Base-by-base conservation (phyloP, 2,113 vertebrate genomes). In the Sardina pilchardus region DNA sequence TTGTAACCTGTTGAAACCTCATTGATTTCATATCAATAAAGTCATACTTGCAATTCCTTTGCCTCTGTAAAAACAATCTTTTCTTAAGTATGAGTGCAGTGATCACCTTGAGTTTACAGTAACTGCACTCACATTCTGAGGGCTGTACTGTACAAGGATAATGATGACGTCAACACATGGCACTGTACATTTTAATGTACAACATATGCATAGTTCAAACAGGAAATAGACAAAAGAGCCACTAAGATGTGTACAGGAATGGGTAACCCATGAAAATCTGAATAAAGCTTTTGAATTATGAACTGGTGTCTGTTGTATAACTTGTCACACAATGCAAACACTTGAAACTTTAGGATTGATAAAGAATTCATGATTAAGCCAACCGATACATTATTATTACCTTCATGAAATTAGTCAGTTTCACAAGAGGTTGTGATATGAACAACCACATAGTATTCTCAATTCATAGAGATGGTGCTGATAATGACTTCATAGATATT, bases 21-120 rank as follows among this genome's bases (percentile, higher is more conserved):
- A 84, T 83, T 42, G 85, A 63, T 85, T 88, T 67, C 81, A 83
- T 82, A 84, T 78, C 63, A 89, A 90, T 91, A 88, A 90, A 90
- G 71, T 59, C 47, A 67, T 84, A 17, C 84, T 85, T 86, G 83
- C 81, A 78, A 86, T 53, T 78, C 30, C 24, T 6, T n/a, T 26
- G 6, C 56, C 24, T 26, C 56, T 63, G 56, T 26, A 63, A 21
- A 63, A 21, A 47, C 4, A 63, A 9, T 63, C 24, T 63, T 6
- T 63, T 63, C 56, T 24, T 9, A 26, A 63, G 56, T 63, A 12
- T 71, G 63, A 34, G 26, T 71, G 63, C 63, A 34, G 30, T 4
- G 1, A 30, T 26, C n/a, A 30, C 8, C 8, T 30, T 71, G 63
- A 26, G 59, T 63, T n/a, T 63, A n/a, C n/a, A n/a, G n/a, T n/a